Evolutionary conservation across 2,888 invertebrate genomes (phyloP), one percentile per base, ranked within the genome.

Genomic region (Poecilus cupreus): DNA sequence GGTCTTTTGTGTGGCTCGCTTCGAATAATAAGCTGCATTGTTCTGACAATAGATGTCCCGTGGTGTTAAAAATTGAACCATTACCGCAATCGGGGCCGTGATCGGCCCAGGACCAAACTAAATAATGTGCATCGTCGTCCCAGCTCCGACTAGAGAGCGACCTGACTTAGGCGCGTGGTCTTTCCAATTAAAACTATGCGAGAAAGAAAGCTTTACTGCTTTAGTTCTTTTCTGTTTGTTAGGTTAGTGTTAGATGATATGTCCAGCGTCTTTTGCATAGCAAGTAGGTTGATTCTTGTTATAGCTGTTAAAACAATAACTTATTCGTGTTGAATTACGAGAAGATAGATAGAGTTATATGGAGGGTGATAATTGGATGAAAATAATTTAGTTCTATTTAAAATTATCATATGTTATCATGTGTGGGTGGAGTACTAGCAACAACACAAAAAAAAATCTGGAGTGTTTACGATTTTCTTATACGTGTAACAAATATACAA

Each of bases 11-110:
- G 85, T 88, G 70, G 80, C 82, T 80, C 76, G 72, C 54, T 78
- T 81, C 81, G 78, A 75, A 88, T 88, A 88, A 88, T 88, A 87
- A 86, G 87, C 86, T 86, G 87, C 87, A 85, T 88, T 88, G 88
- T 88, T 87, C 86, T 85, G 85, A 89, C 87, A 89, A 89, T 89
- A 88, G 89, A 87, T 86, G 86, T 88, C 89, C 88, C 85, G 89
- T 87, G 84, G 89, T 86, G 89, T 88, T 88, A 89, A 89, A 89
- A 89, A 89, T 89, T 89, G 88, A 88, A 88, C 88, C 88, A 89
- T 89, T 89, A 89, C 87, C 85, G 87, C 88, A 88, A 88, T 88
- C 88, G 85, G 85, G 83, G 84, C 85, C 72, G 46, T 46, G 72
- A 72, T 72, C 72, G 72, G 24, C n/a, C 64, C 64, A 37, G 64